Conservation (phyloP, 2,797 vertebrate species). For the Dryobates pubescens region DNA sequence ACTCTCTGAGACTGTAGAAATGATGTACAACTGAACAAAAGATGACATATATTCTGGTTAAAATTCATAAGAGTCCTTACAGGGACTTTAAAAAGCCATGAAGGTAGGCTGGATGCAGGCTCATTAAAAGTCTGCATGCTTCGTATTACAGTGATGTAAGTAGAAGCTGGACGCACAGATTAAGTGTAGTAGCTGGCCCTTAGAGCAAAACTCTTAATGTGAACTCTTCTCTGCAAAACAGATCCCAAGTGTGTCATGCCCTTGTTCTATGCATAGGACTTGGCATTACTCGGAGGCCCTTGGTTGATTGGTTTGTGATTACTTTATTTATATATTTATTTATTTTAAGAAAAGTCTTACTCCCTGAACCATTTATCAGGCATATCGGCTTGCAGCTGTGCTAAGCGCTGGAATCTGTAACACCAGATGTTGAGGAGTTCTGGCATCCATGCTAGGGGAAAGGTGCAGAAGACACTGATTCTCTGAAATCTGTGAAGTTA, state of each 20-base stretch:
- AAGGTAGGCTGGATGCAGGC: neutral
- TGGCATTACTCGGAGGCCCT: neutral
- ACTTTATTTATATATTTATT: neutral
- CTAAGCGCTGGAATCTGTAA: neutral
- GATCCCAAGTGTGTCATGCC: neutral
- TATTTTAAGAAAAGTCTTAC: neutral
- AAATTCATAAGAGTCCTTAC: neutral
- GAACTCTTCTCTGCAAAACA: neutral
- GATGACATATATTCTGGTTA: constrained; percentile 27
- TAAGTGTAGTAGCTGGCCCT: neutral
- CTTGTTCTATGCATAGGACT: neutral
- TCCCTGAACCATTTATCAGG: neutral
- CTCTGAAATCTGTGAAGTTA: neutral
- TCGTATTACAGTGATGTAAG: neutral
- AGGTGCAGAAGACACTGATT: neutral
- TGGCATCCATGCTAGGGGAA: neutral
- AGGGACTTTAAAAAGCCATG: neutral
- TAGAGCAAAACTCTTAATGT: neutral
- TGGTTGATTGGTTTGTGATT: neutral
- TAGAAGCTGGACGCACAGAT: neutral
- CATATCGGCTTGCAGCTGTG: neutral
- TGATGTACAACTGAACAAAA: constrained; percentile 9
- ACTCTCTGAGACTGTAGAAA: neutral
- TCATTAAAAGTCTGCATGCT: neutral
- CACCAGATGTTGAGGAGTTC: neutral